A percentile compares a stretch with the other conserved stretches of the same genome.
Conservation (phyloP, 2,113 vertebrate genomes). For the Sceloporus tristichus region DNA sequence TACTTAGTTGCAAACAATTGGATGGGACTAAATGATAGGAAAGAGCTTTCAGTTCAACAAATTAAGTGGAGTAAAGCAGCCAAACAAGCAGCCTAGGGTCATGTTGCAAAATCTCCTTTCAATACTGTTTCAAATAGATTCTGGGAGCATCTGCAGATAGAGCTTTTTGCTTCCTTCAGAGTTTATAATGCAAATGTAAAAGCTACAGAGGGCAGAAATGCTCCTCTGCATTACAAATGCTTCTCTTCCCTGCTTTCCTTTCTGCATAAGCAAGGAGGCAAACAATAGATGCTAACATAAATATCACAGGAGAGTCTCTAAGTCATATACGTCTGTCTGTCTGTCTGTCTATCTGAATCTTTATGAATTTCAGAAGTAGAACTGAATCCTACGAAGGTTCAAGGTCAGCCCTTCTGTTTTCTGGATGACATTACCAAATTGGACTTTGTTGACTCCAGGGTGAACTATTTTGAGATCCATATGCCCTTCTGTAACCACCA, state of each 20-base stretch:
- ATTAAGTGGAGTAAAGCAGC: not conserved
- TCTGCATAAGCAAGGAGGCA: not conserved
- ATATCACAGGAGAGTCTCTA: not conserved
- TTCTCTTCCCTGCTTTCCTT: not conserved
- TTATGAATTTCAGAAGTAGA: not conserved
- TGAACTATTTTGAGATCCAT: too few relatives aligned
- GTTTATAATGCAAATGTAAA: conserved; percentile 7
- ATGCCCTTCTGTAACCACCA: not conserved
- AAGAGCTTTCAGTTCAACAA: not conserved
- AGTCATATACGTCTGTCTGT: not conserved
- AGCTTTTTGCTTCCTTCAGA: not conserved
- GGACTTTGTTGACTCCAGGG: not conserved
- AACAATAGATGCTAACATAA: not conserved
- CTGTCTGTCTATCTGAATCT: not conserved
- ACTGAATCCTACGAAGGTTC: not conserved
- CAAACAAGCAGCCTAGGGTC: not conserved
- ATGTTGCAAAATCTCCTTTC: not conserved
- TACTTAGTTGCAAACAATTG: not conserved
- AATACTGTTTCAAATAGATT: not conserved
- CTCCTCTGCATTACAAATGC: not conserved
- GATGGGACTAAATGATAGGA: not conserved
- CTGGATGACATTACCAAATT: not conserved
- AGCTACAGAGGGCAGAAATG: not conserved
- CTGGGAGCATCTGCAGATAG: not conserved
- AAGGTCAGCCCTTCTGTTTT: not conserved